Percentiles rank a stretch among this genome's conserved stretches.
Evolutionary conservation across 2,888 invertebrate species (phyloP).

Genomic region (Macropis europaea): DNA sequence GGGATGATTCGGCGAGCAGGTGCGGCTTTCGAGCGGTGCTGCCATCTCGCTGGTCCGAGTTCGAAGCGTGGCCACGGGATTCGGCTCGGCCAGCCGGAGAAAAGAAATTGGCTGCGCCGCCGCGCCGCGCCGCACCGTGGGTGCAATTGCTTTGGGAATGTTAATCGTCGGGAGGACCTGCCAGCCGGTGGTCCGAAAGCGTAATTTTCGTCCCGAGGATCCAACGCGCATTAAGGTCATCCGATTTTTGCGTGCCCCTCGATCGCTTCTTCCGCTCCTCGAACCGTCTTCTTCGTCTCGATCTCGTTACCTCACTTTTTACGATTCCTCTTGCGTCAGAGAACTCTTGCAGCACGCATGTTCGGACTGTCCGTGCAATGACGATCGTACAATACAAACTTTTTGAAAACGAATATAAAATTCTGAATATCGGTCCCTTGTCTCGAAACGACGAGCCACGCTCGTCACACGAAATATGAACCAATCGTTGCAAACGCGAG

Average conservation of each 20-base stretch:
- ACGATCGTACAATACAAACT: no score
- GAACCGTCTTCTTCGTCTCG: no score
- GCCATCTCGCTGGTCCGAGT: conserved; percentile 52
- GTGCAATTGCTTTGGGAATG: conserved; percentile 76
- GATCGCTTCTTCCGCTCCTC: conserved; percentile 25
- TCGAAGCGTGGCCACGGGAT: conserved; percentile 4
- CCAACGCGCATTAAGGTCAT: conserved; percentile 53
- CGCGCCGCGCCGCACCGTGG: conserved; percentile 65
- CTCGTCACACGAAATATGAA: no score
- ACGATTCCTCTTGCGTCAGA: not conserved
- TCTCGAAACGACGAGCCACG: no score
- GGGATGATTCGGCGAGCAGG: conserved; percentile 32
- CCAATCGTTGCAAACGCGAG: no score
- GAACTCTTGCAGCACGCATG: no score
- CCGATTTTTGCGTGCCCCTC: conserved; percentile 41
- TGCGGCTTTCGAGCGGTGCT: conserved; percentile 59
- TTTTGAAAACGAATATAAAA: no score
- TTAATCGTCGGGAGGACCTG: conserved; percentile 71
- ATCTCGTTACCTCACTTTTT: no score
- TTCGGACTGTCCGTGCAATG: no score
- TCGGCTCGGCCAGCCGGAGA: conserved; percentile 25
- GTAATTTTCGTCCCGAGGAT: conserved; percentile 63
- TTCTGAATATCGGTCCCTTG: no score
- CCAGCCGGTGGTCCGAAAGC: conserved; percentile 71
- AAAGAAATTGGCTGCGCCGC: conserved; percentile 68